Percentiles rank a stretch among this genome's conserved stretches.
phyloP scores from a whole-genome alignment of 2,113 vertebrate genomes.

The Apistogramma diplotaenia region DNA sequence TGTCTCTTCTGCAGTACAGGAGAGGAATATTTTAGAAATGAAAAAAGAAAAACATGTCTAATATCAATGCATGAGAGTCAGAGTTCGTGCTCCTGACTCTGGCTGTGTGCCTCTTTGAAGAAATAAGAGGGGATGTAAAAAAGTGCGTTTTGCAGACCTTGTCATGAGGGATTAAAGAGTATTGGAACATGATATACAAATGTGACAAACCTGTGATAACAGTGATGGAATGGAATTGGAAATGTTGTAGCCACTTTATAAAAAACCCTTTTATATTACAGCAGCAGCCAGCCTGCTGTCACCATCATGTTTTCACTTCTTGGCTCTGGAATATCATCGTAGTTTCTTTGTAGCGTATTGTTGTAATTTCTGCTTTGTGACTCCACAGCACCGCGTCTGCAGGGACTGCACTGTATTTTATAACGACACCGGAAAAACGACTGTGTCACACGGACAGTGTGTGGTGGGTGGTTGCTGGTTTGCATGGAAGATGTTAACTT shows the following conservation, averaged over 20 bases:
- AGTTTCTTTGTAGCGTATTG: slow-evolving; percentile 20
- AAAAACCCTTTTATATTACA: slow-evolving; percentile 46
- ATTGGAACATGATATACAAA: slow-evolving; percentile 57
- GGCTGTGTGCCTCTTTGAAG: slow-evolving; percentile 32
- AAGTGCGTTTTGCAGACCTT: slow-evolving; percentile 51
- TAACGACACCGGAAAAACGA: neutral
- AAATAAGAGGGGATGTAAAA: slow-evolving; percentile 35
- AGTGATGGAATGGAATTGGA: slow-evolving; percentile 64
- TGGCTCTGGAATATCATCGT: slow-evolving; percentile 2
- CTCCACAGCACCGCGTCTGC: too few species aligned
- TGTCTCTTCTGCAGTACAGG: neutral
- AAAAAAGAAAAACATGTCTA: neutral
- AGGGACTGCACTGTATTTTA: too few species aligned
- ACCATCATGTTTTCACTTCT: slow-evolving; percentile 35
- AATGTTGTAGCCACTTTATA: slow-evolving; percentile 54
- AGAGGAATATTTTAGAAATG: neutral
- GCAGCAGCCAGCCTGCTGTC: slow-evolving; percentile 45
- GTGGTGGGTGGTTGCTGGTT: too few species aligned
- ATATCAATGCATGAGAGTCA: slow-evolving; percentile 12
- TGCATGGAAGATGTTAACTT: too few species aligned
- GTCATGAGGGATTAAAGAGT: slow-evolving; percentile 66
- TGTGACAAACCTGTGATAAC: slow-evolving; percentile 67
- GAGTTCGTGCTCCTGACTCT: slow-evolving; percentile 36
- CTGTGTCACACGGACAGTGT: too few species aligned
- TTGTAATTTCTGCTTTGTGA: slow-evolving; percentile 34